Evolutionary conservation across 1,140 invertebrate species (phyloP).

Genomic region (Streblospio benedicti): DNA sequence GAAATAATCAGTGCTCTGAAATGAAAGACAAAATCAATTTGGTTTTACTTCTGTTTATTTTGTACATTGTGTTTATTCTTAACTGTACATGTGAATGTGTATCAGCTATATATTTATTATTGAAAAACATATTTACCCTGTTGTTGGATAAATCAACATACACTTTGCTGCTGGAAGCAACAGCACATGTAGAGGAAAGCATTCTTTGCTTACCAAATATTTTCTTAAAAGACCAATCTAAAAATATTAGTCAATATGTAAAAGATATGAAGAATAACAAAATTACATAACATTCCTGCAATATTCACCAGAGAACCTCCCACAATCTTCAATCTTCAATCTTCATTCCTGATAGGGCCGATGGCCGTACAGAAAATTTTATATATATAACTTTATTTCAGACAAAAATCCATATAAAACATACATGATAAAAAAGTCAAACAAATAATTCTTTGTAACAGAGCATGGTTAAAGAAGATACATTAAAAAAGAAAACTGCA

Average conservation of each 20-base stretch:
- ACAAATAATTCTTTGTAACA: too few species aligned
- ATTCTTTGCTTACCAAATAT: slow-evolving; percentile 81
- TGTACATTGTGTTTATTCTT: neutral
- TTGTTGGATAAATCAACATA: slow-evolving; percentile 69
- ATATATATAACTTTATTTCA: too few species aligned
- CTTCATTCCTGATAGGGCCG: too few species aligned
- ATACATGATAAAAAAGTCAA: too few species aligned
- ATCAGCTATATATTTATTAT: neutral
- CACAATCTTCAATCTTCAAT: too few species aligned
- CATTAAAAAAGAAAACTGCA: too few species aligned
- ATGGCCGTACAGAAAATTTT: too few species aligned
- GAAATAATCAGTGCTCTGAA: neutral
- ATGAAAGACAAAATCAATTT: neutral
- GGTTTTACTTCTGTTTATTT: neutral
- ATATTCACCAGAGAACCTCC: too few species aligned
- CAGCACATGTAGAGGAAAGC: slow-evolving; percentile 65
- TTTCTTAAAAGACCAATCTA: slow-evolving; percentile 74
- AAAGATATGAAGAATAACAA: slow-evolving; percentile 13
- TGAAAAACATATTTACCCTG: slow-evolving; percentile 26
- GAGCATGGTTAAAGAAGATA: too few species aligned
- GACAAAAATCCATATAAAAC: too few species aligned
- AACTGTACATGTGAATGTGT: neutral
- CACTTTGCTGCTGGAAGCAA: slow-evolving; percentile 66
- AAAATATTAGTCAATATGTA: too few species aligned
- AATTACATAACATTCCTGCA: neutral